These are phyloP conservation scores for Asteroscopus sphinx DNA, from an alignment of 2,888 invertebrate species.

Conservation along the genomic window DNA sequence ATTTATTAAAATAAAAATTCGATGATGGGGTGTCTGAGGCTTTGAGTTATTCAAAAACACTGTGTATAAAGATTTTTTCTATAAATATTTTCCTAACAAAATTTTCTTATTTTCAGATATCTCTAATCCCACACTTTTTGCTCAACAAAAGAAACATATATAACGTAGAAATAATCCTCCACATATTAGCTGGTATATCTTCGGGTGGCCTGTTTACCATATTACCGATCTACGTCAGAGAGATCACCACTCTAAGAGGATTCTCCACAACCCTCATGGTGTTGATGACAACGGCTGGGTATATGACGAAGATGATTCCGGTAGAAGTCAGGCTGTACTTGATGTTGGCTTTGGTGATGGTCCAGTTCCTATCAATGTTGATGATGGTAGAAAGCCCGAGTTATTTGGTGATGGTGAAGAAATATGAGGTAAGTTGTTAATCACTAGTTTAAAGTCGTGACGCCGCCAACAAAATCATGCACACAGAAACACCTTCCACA, in stretches of 20 bases:
- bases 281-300: slow-evolving; percentile 73
- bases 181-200: slow-evolving; percentile 73
- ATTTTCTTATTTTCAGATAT: slow-evolving; percentile 64
- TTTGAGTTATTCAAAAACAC: no score
- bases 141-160: slow-evolving; percentile 59
- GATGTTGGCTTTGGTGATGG: slow-evolving; percentile 70
- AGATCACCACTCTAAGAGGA: slow-evolving; percentile 68
- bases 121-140: slow-evolving; percentile 75
- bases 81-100: neutral
- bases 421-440: slow-evolving; percentile 69
- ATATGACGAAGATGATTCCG: slow-evolving; percentile 68
- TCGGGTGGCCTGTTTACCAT: slow-evolving; percentile 75
- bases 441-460: no score
- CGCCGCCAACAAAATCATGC: no score
- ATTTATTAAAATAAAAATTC: no score
- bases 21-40: no score
- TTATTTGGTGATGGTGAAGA: slow-evolving; percentile 74
- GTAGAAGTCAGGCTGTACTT: slow-evolving; percentile 71
- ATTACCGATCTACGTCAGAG: slow-evolving; percentile 75
- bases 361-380: slow-evolving; percentile 71
- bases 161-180: slow-evolving; percentile 61
- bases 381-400: slow-evolving; percentile 76
- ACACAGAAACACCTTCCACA: no score
- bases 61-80: no score
- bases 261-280: slow-evolving; percentile 67